Evolutionary conservation across 2,888 invertebrate genomes (phyloP), one percentile per base, ranked within the genome.

Genomic region (Ennomos quercinarius): DNA sequence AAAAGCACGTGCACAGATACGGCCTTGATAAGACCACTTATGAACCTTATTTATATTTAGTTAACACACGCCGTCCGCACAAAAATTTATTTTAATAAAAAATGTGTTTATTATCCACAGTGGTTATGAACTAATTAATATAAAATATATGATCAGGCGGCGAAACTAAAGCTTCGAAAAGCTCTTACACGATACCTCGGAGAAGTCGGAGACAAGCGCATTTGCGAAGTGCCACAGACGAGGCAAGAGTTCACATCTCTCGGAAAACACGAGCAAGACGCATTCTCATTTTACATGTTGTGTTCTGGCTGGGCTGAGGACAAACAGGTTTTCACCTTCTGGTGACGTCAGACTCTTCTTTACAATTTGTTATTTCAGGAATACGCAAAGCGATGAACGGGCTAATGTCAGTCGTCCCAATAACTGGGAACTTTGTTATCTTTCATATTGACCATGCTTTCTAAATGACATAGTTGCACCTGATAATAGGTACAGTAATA

Each of bases 11-110:
- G 51, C 46, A 47, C 51, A 46, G 42, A 47, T 42, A 38, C 51
- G 57, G 50, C 58, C 58, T 52, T 57, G 57, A 47, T 40, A 35
- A 52, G 51, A 52, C 57, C 47, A 52, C 47, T 52, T 39, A 43
- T 43, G 44, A 40, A 40, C 45, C 45, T 57, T 37, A 58, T 44
- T 40, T 53, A 58, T 53, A 51, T 58, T 58, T 53, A 58, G 57
- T 44, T 27, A 27, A 27, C 3, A 38, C 38, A 11, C 27, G 35
- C 27, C 41, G 12, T 39, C 34, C 51, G 37, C 37, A 11, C 36
- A 38, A 40, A 40, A 49, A 11, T 49, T 40, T 12, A 35, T 42
- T 36, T 34, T 45, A 36, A 12, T 27, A 0, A 34, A 8, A 45
- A 45, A 10, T 11, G 8, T 4, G 38, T 17, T 38, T 10, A 13